Conservation (phyloP, 2,797 vertebrate genomes). For the Podarcis siculus region DNA sequence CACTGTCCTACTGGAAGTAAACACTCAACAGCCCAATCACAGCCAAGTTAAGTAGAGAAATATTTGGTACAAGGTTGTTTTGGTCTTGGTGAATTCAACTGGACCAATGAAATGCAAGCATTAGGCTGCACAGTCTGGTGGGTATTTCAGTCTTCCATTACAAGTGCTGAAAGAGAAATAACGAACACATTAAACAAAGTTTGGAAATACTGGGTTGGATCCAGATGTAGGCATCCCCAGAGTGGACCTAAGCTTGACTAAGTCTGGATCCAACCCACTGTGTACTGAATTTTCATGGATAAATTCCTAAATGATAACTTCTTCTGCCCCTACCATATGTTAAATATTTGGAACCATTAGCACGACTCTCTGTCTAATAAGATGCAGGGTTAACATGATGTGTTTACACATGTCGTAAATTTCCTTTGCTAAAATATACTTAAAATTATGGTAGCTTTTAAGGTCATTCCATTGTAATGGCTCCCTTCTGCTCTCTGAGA, state of each 20-base stretch:
- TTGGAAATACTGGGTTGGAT: neutral
- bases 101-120: neutral
- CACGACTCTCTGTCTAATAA: slow-evolving; percentile 50
- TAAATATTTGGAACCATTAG: slow-evolving; percentile 54
- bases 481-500: slow-evolving; percentile 69
- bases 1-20: slow-evolving; percentile 59
- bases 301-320: slow-evolving; percentile 62
- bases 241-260: too few species aligned
- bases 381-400: slow-evolving; percentile 51
- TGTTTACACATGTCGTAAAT: slow-evolving; percentile 61
- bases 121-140: neutral
- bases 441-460: slow-evolving; percentile 63
- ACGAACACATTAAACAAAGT: slow-evolving; percentile 49
- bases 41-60: neutral
- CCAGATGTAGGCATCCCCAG: too few species aligned
- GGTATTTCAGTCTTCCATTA: slow-evolving; percentile 56
- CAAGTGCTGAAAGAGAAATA: slow-evolving; percentile 63
- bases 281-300: slow-evolving; percentile 63
- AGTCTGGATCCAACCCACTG: too few species aligned
- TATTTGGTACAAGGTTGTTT: neutral
- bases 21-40: slow-evolving; percentile 33
- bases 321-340: slow-evolving; percentile 49
- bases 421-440: slow-evolving; percentile 66
- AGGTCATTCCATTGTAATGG: slow-evolving; percentile 54
- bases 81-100: neutral